phyloP scores from a whole-genome alignment of 2,113 vertebrate genomes.

The Lucifuga dentata region DNA sequence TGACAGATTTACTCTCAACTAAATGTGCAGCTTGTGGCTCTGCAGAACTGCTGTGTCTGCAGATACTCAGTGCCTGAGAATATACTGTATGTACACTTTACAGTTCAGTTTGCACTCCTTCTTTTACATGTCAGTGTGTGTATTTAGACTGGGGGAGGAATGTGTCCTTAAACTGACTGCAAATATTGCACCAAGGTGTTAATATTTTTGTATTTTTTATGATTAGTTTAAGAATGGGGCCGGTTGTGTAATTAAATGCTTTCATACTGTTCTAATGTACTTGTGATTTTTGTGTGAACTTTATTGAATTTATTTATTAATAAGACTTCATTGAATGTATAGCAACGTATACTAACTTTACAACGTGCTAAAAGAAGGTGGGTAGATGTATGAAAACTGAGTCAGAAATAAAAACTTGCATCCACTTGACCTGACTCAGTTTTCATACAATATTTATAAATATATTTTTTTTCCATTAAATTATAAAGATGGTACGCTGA shows the following conservation, averaged over 20 bases:
- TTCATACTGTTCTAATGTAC: conserved; percentile 1
- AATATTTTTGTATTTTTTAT: conserved; percentile 22
- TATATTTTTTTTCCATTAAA: too few species aligned
- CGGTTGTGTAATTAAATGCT: conserved; percentile 41
- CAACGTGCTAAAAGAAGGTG: too few species aligned
- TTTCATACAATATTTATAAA: too few species aligned
- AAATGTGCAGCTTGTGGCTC: too few species aligned
- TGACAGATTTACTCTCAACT: too few species aligned
- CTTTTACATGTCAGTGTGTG: conserved; percentile 28
- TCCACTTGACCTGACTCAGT: too few species aligned
- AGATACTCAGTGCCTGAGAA: conserved; percentile 32
- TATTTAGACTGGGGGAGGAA: neutral
- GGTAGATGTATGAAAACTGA: too few species aligned
- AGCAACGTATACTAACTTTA: too few species aligned
- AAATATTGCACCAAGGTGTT: conserved; percentile 42
- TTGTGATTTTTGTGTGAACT: neutral
- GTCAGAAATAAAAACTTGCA: too few species aligned
- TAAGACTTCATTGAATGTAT: too few species aligned
- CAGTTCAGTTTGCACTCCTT: conserved; percentile 51
- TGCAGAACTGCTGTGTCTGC: neutral
- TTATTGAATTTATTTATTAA: too few species aligned
- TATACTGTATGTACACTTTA: conserved; percentile 16
- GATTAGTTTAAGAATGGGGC: conserved; percentile 21
- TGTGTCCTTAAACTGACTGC: conserved; percentile 42
- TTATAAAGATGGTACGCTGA: too few species aligned